Percentiles rank a stretch among this genome's conserved stretches.
Evolutionary conservation across 2,888 invertebrate species (phyloP).

Genomic region (Plebejus anna): DNA sequence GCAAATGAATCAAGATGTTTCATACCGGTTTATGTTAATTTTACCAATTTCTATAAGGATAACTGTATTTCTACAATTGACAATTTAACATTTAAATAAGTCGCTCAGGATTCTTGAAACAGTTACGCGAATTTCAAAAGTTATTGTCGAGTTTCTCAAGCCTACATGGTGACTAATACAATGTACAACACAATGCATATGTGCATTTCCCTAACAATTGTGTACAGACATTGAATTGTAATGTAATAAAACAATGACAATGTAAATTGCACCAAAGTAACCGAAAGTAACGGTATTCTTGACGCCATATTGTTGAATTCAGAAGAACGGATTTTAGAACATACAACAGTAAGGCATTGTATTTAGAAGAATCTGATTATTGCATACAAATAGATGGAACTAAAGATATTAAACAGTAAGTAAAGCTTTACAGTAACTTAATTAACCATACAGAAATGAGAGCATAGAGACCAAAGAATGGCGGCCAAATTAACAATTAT

Average conservation of each 20-base stretch:
- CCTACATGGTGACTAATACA: not conserved
- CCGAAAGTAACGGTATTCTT: not conserved
- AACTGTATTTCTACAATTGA: not conserved
- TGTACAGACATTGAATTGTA: constrained; percentile 15
- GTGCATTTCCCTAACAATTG: not conserved
- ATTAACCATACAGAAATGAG: too few relatives aligned
- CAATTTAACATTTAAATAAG: constrained; percentile 3
- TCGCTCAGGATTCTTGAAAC: constrained; percentile 1
- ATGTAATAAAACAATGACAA: constrained; percentile 15
- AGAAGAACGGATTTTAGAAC: not conserved
- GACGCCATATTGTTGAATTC: not conserved
- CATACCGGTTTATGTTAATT: constrained; percentile 21
- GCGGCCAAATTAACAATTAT: too few relatives aligned
- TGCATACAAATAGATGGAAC: too few relatives aligned
- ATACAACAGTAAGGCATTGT: not conserved
- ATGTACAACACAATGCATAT: not conserved
- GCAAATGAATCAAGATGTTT: too few relatives aligned
- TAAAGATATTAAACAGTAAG: too few relatives aligned
- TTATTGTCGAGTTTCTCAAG: constrained; percentile 1
- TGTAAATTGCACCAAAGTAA: not conserved
- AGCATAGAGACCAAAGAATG: too few relatives aligned
- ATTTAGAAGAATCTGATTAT: not conserved
- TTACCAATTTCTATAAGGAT: constrained; percentile 1
- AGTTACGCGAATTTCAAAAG: constrained; percentile 13
- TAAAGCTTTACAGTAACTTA: too few relatives aligned